These are phyloP conservation scores for Gymnocheta viridis DNA, from an alignment of 2,888 invertebrate species.

Conservation along the genomic window DNA sequence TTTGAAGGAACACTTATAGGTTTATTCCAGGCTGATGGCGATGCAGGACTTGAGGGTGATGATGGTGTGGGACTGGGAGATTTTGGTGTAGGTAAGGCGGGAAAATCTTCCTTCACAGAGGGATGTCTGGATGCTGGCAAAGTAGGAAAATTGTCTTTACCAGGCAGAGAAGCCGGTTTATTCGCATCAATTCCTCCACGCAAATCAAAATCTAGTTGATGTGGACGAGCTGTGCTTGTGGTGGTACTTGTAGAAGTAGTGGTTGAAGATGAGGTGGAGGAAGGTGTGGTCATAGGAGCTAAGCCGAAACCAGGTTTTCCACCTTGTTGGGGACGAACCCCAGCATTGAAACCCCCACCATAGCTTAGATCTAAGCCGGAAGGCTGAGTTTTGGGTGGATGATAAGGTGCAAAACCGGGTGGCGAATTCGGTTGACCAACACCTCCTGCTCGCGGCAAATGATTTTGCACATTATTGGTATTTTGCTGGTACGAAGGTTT, in stretches of 20 bases:
- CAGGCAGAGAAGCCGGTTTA: conserved; percentile 23
- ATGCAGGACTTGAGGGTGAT: conserved; percentile 36
- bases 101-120: conserved; percentile 77
- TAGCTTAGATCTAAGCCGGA: conserved; percentile 79
- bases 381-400: conserved; percentile 77
- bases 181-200: conserved; percentile 68
- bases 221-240: conserved; percentile 71
- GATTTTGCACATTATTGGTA: conserved; percentile 39
- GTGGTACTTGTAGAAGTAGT: conserved; percentile 64
- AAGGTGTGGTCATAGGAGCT: conserved; percentile 73
- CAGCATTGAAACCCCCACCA: conserved; percentile 71
- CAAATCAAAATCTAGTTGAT: conserved; percentile 72
- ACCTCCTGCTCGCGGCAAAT: conserved; percentile 52
- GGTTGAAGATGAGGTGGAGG: conserved; percentile 72
- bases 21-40: conserved; percentile 63
- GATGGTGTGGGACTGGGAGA: conserved; percentile 67
- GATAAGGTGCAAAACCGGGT: conserved; percentile 75
- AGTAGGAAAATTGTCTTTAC: conserved; percentile 72
- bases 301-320: conserved; percentile 74
- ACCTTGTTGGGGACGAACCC: conserved; percentile 64
- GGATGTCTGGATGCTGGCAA: conserved; percentile 72
- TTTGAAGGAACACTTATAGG: conserved; percentile 24
- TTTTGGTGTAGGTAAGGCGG: conserved; percentile 76
- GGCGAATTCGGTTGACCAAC: conserved; percentile 72
- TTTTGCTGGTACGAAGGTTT: conserved; percentile 45